Base-by-base conservation (phyloP, 2,797 vertebrate species). In the Borostomias antarcticus region DNA sequence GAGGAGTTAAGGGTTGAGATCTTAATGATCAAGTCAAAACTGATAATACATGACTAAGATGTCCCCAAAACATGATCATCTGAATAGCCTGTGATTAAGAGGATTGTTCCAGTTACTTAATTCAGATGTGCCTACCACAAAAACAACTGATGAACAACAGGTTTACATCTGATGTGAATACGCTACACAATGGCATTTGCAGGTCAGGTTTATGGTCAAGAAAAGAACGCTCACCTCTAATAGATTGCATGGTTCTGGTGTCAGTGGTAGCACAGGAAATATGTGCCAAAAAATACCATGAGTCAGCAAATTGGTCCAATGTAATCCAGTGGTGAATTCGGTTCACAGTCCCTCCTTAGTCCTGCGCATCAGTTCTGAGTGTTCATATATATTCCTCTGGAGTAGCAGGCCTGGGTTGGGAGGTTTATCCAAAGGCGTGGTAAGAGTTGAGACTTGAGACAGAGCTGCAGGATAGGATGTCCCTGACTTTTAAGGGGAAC, bases 401-500 rank as follows among this genome's bases (percentile, higher is more conserved):
- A 50, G 52, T 43, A 19, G 26, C 52, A 48, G 32, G 58, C 23
- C 48, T 28, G 54, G 54, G 59, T 57, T 62, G 70, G 62, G 37
- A 11, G 67, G 65, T 7, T 64, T 64, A 82, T 85, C 79, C 75
- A 65, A 67, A 61, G 72, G 25, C 30, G 47, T n/a, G 21, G 8
- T 37, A 45, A 48, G 64, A 66, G 72, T 64, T 63, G 72, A 47
- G 73, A 23, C 68, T 63, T 77, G 59, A 70, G 32, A 73, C 72
- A 76, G 68, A 80, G 76, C 74, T 81, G 69, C 78, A 60, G 68
- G 54, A 70, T 57, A 66, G 51, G 75, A 80, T 72, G 83, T 81
- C 86, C 75, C 64, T 52, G 72, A 78, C 80, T 85, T 93, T 92
- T 94, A 93, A 93, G 86, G 82, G 75, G 76, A 81, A 73, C 71